These are phyloP conservation scores for Alethe castanea DNA, from an alignment of 2,113 vertebrate species.

Conservation along the genomic window DNA sequence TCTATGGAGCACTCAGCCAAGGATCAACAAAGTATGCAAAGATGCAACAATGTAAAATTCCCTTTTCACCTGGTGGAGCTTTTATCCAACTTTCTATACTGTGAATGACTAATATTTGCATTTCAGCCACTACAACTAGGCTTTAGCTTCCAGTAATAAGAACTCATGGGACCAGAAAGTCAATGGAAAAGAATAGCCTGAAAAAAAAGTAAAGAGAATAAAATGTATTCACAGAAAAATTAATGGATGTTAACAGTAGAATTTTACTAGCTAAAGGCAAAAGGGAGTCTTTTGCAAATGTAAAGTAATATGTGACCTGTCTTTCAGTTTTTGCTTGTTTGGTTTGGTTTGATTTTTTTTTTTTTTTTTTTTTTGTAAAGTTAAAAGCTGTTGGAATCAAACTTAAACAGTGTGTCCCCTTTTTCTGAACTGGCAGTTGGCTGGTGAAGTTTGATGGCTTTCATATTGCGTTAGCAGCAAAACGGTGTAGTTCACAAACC, in stretches of 20 bases:
- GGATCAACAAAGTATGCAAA: background rate
- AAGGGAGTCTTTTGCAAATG: background rate
- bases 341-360: background rate
- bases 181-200: background rate
- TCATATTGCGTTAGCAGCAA: background rate
- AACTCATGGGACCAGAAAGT: background rate
- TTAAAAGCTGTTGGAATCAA: background rate
- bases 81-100: background rate
- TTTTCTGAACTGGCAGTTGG: background rate
- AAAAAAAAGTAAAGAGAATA: background rate
- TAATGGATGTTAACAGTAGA: background rate
- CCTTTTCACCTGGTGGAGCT: background rate
- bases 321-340: background rate
- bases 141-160: background rate
- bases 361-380: background rate
- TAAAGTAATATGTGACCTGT: background rate
- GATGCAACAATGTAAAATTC: background rate
- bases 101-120: background rate
- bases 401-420: background rate
- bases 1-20: background rate
- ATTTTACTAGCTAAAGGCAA: background rate
- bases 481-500: background rate
- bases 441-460: background rate
- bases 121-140: background rate
- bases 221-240: background rate